These are phyloP conservation scores for Lamellibrachia columna DNA, from an alignment of 2,888 invertebrate species.

Conservation along the genomic window DNA sequence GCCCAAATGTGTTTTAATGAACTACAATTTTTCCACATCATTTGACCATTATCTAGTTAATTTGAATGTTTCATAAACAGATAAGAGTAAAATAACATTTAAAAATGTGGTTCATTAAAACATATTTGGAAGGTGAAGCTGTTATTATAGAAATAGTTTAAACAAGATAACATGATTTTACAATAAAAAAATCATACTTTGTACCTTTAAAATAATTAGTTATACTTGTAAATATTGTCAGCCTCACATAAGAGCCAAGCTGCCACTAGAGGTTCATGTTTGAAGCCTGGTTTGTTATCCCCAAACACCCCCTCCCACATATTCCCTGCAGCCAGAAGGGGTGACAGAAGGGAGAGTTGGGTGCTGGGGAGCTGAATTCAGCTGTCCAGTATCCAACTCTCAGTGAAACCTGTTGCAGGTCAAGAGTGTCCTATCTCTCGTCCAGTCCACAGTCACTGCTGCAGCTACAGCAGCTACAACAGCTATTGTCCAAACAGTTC, in stretches of 20 bases:
- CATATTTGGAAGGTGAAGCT: no score
- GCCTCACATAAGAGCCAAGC: no score
- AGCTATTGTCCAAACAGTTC: background rate
- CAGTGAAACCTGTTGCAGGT: background rate
- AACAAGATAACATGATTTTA: no score
- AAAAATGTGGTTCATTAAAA: no score
- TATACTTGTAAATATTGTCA: no score
- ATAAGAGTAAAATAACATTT: no score
- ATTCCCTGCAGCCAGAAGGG: background rate
- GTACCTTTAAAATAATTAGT: no score
- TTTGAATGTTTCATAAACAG: background rate
- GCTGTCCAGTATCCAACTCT: conserved; percentile 11
- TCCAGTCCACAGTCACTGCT: background rate
- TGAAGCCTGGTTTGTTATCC: background rate
- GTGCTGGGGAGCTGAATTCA: background rate
- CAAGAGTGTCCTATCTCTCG: background rate
- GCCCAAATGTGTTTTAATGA: background rate
- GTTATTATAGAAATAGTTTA: no score
- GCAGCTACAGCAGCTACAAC: background rate
- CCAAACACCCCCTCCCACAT: background rate
- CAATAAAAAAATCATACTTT: no score
- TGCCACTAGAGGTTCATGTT: background rate
- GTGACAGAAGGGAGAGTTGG: background rate
- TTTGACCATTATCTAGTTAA: background rate
- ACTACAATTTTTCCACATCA: background rate